A percentile compares a stretch with the other conserved stretches of the same genome.
Conservation (phyloP, 2,113 vertebrate genomes). For the Jacana jacana region DNA sequence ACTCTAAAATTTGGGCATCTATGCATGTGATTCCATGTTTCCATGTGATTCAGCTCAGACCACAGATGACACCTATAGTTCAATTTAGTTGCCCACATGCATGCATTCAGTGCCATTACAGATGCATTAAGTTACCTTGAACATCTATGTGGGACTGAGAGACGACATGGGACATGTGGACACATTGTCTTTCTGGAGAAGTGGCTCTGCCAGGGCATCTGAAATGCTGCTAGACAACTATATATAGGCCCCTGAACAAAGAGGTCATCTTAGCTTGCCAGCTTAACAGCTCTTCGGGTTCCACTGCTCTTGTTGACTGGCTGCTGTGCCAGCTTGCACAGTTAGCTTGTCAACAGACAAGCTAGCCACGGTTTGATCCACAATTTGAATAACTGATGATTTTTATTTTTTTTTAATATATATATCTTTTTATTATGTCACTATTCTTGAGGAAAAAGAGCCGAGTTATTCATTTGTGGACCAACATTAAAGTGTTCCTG, state of each 20-base stretch:
- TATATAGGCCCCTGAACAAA: not conserved
- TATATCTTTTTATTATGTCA: not conserved
- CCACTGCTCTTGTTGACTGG: not conserved
- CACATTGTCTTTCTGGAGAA: not conserved
- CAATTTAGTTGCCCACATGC: not conserved
- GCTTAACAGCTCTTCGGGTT: not conserved
- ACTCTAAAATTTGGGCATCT: not conserved
- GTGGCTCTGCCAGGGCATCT: not conserved
- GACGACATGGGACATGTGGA: not conserved
- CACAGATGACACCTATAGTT: not conserved
- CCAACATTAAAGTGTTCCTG: not conserved
- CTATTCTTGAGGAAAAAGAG: not conserved
- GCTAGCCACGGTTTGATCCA: too few relatives aligned
- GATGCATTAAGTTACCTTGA: not conserved
- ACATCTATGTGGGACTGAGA: not conserved
- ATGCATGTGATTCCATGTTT: not conserved
- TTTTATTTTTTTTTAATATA: too few relatives aligned
- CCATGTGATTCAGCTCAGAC: not conserved
- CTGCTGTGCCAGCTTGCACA: not conserved
- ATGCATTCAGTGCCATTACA: not conserved
- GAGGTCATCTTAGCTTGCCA: not conserved
- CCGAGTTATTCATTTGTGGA: not conserved
- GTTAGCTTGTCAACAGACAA: not conserved
- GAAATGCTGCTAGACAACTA: not conserved
- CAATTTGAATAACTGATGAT: not conserved